Percentiles rank a stretch among this genome's conserved stretches.
Conservation (phyloP, 1,140 invertebrate species). For the Coptotermes formosanus region DNA sequence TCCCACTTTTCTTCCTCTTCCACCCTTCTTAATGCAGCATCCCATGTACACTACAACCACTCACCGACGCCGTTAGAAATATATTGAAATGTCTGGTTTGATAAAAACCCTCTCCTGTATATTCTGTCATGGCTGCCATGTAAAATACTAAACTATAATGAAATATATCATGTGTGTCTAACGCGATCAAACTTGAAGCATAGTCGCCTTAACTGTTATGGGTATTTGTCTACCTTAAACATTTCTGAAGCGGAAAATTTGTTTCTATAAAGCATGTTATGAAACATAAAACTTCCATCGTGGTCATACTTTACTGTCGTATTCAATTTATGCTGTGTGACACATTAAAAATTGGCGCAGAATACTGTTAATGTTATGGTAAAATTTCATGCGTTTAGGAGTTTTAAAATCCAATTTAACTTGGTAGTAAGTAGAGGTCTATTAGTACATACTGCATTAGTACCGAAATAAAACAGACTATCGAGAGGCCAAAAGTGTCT, state of each 20-base stretch:
- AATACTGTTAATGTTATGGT: neutral
- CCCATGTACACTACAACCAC: neutral
- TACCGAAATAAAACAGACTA: no score
- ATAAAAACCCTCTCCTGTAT: slow-evolving; percentile 3
- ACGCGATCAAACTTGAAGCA: slow-evolving; percentile 15
- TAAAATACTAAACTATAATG: slow-evolving; percentile 14
- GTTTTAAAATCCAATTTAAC: no score
- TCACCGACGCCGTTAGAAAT: slow-evolving; percentile 16
- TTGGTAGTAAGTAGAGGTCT: no score
- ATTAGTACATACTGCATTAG: no score
- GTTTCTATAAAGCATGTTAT: neutral
- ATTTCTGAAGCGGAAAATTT: slow-evolving; percentile 13
- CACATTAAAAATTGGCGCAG: neutral
- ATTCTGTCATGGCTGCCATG: slow-evolving; percentile 2
- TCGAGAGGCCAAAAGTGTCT: no score
- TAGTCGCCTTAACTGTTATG: slow-evolving; percentile 1
- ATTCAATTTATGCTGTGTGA: neutral
- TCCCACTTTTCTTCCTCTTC: neutral
- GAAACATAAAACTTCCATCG: neutral
- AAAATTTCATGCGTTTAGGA: no score
- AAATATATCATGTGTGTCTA: slow-evolving; percentile 2
- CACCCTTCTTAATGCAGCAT: slow-evolving; percentile 24
- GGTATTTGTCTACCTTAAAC: slow-evolving; percentile 5
- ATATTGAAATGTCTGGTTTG: slow-evolving; percentile 17
- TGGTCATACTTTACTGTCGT: neutral